Evolutionary conservation across 2,113 vertebrate species (phyloP).

Genomic region (Arenaria interpres): DNA sequence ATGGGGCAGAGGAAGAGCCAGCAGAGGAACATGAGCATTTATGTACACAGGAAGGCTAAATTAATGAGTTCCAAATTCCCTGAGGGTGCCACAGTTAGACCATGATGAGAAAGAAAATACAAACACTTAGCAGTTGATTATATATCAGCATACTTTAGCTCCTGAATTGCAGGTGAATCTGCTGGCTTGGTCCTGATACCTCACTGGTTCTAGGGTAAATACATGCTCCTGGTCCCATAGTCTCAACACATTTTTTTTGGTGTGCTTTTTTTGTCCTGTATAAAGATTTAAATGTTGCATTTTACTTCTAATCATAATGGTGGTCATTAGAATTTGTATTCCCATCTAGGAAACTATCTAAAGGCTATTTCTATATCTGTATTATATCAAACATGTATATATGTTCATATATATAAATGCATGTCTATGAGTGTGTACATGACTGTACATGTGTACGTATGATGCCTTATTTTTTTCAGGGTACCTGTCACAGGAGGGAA

Average conservation of each 20-base stretch:
- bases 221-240: not conserved
- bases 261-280: not conserved
- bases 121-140: not conserved
- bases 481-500: not conserved
- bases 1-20: not conserved
- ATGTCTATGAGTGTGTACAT: not conserved
- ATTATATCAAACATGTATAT: not conserved
- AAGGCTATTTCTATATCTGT: not conserved
- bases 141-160: not conserved
- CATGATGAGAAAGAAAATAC: not conserved
- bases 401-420: no score
- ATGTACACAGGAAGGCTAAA: not conserved
- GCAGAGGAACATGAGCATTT: not conserved
- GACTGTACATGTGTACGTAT: not conserved
- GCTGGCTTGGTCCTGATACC: not conserved
- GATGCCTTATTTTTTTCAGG: not conserved
- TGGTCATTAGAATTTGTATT: not conserved
- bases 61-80: not conserved
- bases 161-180: not conserved
- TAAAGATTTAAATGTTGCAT: not conserved
- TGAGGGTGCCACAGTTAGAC: not conserved
- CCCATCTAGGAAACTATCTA: not conserved
- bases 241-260: not conserved
- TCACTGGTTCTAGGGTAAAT: not conserved
- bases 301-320: not conserved